Evolutionary conservation across 2,113 vertebrate genomes (phyloP).

Genomic region (Chamaetylas fuelleborni): DNA sequence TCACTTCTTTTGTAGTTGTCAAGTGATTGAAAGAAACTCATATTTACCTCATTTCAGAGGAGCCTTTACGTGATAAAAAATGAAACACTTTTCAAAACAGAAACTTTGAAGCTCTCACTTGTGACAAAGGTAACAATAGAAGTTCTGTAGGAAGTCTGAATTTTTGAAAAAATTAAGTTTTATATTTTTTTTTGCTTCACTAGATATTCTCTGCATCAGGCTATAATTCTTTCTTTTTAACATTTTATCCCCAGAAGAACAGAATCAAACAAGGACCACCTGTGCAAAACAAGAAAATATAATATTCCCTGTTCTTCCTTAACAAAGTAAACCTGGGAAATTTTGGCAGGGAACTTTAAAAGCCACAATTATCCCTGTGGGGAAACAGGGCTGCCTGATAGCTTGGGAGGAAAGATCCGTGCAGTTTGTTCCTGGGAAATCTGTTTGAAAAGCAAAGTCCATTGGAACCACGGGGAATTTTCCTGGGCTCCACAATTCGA

Average conservation of each 20-base stretch:
- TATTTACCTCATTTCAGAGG: neutral
- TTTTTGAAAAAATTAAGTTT: neutral
- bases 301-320: neutral
- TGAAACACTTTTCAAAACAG: neutral
- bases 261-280: neutral
- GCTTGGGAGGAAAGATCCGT: neutral
- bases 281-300: neutral
- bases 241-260: neutral
- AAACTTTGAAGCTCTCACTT: neutral
- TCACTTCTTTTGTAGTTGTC: neutral
- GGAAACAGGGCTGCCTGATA: neutral
- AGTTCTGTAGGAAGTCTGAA: neutral
- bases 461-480: neutral
- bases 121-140: neutral
- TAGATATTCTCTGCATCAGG: neutral
- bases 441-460: neutral
- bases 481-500: neutral
- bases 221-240: neutral
- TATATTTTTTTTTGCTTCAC: neutral
- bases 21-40: neutral
- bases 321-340: neutral
- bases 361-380: neutral
- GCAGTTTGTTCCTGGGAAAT: neutral
- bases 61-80: neutral
- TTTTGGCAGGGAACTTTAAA: neutral